Base-by-base conservation (phyloP, 64 coral and sea anemone genomes). In the Montipora efflorescens region DNA sequence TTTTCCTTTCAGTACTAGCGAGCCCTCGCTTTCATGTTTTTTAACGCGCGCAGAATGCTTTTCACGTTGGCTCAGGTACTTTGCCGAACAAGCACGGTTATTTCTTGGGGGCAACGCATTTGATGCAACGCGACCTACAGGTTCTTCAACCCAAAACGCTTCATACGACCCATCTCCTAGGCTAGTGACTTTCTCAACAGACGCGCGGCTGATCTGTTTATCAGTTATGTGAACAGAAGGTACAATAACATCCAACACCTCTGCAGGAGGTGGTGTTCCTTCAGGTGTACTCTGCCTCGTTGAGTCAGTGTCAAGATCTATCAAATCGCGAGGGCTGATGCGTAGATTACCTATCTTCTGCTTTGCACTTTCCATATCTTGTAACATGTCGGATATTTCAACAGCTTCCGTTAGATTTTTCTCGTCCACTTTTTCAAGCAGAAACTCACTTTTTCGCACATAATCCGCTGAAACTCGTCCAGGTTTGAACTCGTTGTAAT, bases 91-190 rank as follows among this genome's bases (percentile, higher is more conserved):
- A 23, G 47, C 48, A 9, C 77, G 57, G 61, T 47, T n/a, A 48
- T 44, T 66, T 46, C 20, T 75, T 13, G 5, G 18, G 13, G 87
- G 49, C 11, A 58, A 47, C 18, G 59, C 48, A 28, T 66, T 82
- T 49, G 66, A 22, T 58, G 28, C 43, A 36, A 67, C 47, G 15
- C 83, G 5, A 71, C 67, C 47, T 43, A 73, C 76, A 58, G 92
- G 84, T 14, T 93, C 92, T 74, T 93, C 92, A 53, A 93, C 84
- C 92, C 92, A 93, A 5, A 86, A 48, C 4, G 82, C 68, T 72
- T 86, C 82, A 50, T 86, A 86, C 66, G 68, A 50, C n/a, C n/a
- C 66, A 49, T 71, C 44, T 22, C 5, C 9, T 18, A 59, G 64
- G 5, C 13, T 8, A n/a, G 62, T 51, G 14, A 49, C 76, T 48